Evolutionary conservation across 2,888 invertebrate species (phyloP).

Genomic region (Sarcophaga carnaria): DNA sequence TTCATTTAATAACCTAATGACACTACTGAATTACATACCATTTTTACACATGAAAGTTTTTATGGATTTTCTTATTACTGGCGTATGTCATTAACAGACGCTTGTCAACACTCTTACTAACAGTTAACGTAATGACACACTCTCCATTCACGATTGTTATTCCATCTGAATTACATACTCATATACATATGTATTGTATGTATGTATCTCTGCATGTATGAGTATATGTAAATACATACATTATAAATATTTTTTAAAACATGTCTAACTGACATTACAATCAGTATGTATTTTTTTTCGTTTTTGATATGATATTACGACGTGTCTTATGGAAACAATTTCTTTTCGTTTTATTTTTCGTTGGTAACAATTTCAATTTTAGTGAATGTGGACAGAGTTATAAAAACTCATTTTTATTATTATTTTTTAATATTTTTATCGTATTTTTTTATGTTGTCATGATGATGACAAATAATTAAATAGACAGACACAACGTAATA

Average conservation of each 20-base stretch:
- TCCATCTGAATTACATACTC: background rate
- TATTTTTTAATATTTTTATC: background rate
- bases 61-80: background rate
- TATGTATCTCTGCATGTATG: background rate
- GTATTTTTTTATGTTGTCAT: background rate
- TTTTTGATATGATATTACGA: background rate
- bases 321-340: background rate
- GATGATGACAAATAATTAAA: background rate
- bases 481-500: background rate
- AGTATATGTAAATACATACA: background rate
- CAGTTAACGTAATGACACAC: background rate
- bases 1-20: no score
- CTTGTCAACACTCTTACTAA: background rate
- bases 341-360: slow-evolving; percentile 5
- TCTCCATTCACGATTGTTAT: background rate
- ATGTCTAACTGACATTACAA: no score
- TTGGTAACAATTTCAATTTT: slow-evolving; percentile 43
- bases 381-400: slow-evolving; percentile 56
- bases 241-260: no score
- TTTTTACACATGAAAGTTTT: background rate
- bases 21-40: background rate
- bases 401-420: slow-evolving; percentile 36
- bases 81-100: background rate
- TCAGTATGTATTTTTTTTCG: no score
- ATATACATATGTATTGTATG: background rate